Conservation (phyloP, 2,797 vertebrate species). For the Enteromius unitaeniatus region DNA sequence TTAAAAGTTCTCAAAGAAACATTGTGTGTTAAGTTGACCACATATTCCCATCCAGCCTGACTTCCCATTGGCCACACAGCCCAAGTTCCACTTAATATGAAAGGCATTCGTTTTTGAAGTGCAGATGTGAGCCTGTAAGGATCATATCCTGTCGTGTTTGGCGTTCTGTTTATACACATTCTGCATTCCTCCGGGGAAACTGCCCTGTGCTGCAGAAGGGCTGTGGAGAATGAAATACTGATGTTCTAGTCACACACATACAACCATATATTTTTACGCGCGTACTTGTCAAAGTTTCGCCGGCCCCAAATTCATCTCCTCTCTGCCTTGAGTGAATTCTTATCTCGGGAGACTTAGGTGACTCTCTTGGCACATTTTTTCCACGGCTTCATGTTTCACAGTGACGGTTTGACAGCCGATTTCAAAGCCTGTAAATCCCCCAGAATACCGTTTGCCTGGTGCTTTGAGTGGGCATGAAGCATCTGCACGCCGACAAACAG, state of each 20-base stretch:
- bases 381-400: slow-evolving; percentile 49
- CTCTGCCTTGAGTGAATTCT: slow-evolving; percentile 77
- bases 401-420: slow-evolving; percentile 73
- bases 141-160: slow-evolving; percentile 29
- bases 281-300: slow-evolving; percentile 53
- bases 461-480: slow-evolving; percentile 62
- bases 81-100: not conserved
- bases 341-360: slow-evolving; percentile 78
- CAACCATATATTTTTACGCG: slow-evolving; percentile 45
- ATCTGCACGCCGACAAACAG: slow-evolving; percentile 59
- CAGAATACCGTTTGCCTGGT: slow-evolving; percentile 58
- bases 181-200: slow-evolving; percentile 12
- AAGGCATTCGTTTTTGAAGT: slow-evolving; percentile 30
- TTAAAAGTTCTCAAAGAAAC: slow-evolving; percentile 12
- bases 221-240: slow-evolving; percentile 42
- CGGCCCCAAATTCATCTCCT: slow-evolving; percentile 60
- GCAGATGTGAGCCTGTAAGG: slow-evolving; percentile 32
- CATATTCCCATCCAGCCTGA: not conserved
- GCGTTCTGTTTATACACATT: slow-evolving; percentile 15
- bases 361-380: slow-evolving; percentile 75
- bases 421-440: slow-evolving; percentile 66
- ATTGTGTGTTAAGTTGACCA: not conserved
- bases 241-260: slow-evolving; percentile 52
- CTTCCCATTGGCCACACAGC: not conserved
- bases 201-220: not conserved